Evolutionary conservation across 2,888 invertebrate genomes (phyloP), one percentile per base, ranked within the genome.

Genomic region (Pyrrhia umbra): DNA sequence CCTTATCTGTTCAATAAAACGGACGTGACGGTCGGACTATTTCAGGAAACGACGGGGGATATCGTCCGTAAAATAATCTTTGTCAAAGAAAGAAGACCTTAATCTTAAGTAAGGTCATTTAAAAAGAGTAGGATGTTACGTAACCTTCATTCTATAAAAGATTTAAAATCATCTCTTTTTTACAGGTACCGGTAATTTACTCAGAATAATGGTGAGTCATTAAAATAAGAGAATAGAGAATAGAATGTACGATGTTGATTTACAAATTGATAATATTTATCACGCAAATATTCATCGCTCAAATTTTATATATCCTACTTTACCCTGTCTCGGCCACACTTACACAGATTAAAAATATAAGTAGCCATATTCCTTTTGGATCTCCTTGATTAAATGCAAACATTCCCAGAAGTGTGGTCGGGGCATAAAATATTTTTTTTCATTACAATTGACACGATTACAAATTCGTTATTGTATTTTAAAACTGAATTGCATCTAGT

Each of bases 131-230:
- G 20, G 42, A 16, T 37, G 20, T 8, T 5, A 40, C n/a, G 21
- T 2, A n/a, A 50, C 34, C 66, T 50, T 30, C 6, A 27, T 27
- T 71, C 15, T 45, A 15, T 2, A 39, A 20, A 25, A 40, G 15
- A 0, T 10, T 10, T 8, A 63, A 15, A 10, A 0, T n/a, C 8
- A 13, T 45, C 42, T 10, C 52, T 63, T 54, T 51, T 40, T 86
- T 85, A 0, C 87, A 91, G 92, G 87, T 91, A 86, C 83, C 81
- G 85, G 84, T 77, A 77, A 73, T 71, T 66, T 84, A 83, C 81
- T 83, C 80, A 69, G 63, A 77, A 77, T 83, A 75, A 83, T 80
- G 88, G 87, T 86, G 86, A 89, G 90, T 89, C 87, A 87, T 83
- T 88, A 83, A 80, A 61, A 42, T 80, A 80, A 82, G 80, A 56